Conservation (phyloP, 2,113 vertebrate genomes). For the Tetrax tetrax region DNA sequence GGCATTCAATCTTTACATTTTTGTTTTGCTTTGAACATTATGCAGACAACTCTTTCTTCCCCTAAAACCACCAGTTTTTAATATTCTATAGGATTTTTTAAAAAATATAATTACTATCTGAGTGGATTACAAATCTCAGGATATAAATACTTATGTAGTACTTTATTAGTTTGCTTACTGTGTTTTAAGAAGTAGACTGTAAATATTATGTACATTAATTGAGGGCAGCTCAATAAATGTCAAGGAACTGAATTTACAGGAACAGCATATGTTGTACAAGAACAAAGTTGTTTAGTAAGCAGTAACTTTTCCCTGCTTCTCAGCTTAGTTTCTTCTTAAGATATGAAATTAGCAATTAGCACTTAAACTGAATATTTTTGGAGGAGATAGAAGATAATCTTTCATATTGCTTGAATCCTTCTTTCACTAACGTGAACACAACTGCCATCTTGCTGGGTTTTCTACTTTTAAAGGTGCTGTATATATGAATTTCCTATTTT, state of each 20-base stretch:
- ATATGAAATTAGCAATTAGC: background rate
- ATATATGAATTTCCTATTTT: constrained; percentile 3
- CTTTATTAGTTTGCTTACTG: background rate
- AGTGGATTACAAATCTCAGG: background rate
- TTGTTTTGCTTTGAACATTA: background rate
- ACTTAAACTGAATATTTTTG: background rate
- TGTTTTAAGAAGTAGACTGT: background rate
- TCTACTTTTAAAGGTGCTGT: background rate
- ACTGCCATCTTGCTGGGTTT: background rate
- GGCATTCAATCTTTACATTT: background rate
- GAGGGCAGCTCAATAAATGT: background rate
- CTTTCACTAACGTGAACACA: background rate
- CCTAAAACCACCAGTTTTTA: background rate
- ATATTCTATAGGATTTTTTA: background rate
- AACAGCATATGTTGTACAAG: background rate
- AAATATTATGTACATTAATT: background rate
- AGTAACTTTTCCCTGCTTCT: background rate
- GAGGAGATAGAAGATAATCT: background rate
- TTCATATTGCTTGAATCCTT: background rate
- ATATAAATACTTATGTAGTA: background rate
- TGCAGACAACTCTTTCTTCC: background rate
- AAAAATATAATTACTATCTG: background rate
- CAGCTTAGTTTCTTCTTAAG: background rate
- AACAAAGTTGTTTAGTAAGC: background rate
- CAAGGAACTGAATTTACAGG: background rate